phyloP scores from a whole-genome alignment of 2,797 vertebrate genomes.

The Gila robusta region DNA sequence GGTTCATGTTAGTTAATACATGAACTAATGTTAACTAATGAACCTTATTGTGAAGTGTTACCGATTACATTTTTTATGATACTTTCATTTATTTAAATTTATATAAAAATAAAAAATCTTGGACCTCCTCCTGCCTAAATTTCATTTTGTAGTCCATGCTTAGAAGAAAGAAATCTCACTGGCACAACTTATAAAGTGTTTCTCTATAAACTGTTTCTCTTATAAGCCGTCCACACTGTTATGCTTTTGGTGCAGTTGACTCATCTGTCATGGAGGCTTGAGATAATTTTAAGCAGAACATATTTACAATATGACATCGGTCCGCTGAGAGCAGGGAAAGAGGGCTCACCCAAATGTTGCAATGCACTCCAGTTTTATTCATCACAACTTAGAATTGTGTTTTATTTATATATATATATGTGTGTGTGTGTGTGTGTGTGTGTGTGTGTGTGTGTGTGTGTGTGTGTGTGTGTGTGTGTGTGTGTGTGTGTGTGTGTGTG shows the following conservation, averaged over 20 bases:
- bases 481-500: too few relatives aligned
- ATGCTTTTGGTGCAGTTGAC: neutral
- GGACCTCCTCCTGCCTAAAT: neutral
- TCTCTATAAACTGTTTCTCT: neutral
- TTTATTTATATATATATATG: too few relatives aligned
- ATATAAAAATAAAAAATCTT: neutral
- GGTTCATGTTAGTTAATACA: too few relatives aligned
- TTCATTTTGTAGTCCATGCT: neutral
- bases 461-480: too few relatives aligned
- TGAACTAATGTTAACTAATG: too few relatives aligned
- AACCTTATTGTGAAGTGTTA: too few relatives aligned
- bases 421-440: too few relatives aligned
- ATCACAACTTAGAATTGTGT: neutral
- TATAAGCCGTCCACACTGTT: neutral
- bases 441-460: too few relatives aligned
- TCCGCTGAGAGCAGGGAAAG: neutral
- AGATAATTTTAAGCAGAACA: conserved; percentile 45
- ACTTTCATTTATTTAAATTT: neutral
- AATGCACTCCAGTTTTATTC: neutral
- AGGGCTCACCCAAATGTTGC: conserved; percentile 50
- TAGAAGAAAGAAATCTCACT: neutral
- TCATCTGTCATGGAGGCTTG: conserved; percentile 32
- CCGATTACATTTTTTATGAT: neutral
- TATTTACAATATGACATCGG: conserved; percentile 51
- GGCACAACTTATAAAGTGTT: neutral